Conservation (phyloP, 2,113 vertebrate species). For the Cacatua alba region DNA sequence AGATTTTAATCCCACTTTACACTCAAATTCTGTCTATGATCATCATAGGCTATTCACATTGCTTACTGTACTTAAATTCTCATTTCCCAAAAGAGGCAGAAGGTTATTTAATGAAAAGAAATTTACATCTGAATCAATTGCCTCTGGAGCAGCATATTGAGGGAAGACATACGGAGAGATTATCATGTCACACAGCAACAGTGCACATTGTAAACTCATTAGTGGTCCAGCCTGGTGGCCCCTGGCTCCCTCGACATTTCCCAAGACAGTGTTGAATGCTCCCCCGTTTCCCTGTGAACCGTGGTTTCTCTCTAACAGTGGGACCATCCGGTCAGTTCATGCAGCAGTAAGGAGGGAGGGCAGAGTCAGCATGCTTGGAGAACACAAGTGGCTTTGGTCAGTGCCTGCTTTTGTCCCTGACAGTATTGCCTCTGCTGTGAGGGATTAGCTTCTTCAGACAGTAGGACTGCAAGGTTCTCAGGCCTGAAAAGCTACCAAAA, state of each 20-base stretch:
- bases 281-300: neutral
- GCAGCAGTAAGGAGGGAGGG: neutral
- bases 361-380: neutral
- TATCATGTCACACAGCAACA: rapidly evolving
- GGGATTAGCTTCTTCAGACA: neutral
- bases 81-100: neutral
- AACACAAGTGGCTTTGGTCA: neutral
- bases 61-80: neutral
- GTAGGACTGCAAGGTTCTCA: neutral
- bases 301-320: neutral
- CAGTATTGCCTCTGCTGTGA: neutral
- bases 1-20: neutral
- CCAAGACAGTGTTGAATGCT: neutral
- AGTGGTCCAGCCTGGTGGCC: neutral
- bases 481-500: neutral
- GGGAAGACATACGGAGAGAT: neutral
- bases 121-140: neutral
- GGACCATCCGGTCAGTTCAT: rapidly evolving
- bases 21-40: neutral
- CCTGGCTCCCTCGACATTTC: neutral
- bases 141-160: neutral
- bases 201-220: rapidly evolving
- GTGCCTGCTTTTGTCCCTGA: neutral
- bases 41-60: neutral
- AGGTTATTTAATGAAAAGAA: neutral